Base-by-base conservation (phyloP, 2,888 invertebrate species). In the Drosophila borborema region DNA sequence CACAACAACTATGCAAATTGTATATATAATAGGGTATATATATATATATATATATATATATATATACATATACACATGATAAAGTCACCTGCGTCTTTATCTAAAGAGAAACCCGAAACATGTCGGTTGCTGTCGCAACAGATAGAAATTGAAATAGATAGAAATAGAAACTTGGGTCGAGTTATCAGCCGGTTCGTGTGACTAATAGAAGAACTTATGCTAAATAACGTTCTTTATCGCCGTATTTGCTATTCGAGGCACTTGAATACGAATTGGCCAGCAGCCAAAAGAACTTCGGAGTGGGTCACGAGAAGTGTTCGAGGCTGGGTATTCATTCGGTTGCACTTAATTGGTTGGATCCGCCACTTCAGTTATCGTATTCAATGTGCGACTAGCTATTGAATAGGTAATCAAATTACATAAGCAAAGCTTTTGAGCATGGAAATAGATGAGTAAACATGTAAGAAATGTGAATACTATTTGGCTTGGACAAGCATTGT, bases 201-300 rank as follows among this genome's bases (percentile, higher is more conserved):
- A 83, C 81, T 86, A 83, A 86, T 76, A 46, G 61, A 40, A 67
- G 43, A 66, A 74, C 77, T 53, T 68, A 86, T 74, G 81, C 82
- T 82, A 75, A 82, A 75, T 69, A 76, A 62, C 66, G 62, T 67
- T 56, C 73, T 74, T 56, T 67, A 51, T 65, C 61, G 10, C n/a
- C 14, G 40, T 60, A 23, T 60, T 72, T 77, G 59, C 76, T 61
- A 69, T 77, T 82, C 69, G 73, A 72, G 75, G 60, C 75, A 75
- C 72, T 80, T 72, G 70, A 72, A 71, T 75, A 64, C 28, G 28
- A 14, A 45, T 65, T 51, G 67, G 20, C 62, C 54, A 36, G 56
- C 60, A 63, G 62, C 64, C 67, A 72, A 45, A 28, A 16, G 40
- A 16, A 3, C 38, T 16, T 3, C 31, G 60, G 51, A 58, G 49